Base-by-base conservation (phyloP, 2,113 vertebrate genomes). In the Neotoma lepida region DNA sequence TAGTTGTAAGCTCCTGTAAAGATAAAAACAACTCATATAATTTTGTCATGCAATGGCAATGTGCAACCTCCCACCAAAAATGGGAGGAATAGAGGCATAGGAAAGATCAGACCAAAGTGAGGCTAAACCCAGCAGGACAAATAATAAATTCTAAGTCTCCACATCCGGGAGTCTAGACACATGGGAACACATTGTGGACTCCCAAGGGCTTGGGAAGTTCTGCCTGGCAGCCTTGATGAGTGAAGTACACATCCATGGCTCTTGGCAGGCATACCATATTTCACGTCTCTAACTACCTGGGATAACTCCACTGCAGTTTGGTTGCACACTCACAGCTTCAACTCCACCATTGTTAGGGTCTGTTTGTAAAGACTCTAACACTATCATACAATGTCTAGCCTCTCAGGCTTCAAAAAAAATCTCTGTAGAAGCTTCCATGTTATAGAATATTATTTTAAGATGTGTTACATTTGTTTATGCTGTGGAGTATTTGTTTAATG, bases 331-430 rank as follows among this genome's bases (percentile, higher is more conserved):
- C 39, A 63, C 6, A n/a, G 28, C 46, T 70, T 66, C 39, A 88
- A 18, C 4, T 18, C 9, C 35, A 18, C 9, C 9, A 15, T 13
- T 9, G 2, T n/a, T 4, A 2, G 51, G n/a, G 44, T n/a, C 56
- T 71, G 17, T 26, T 22, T 35, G 10, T 6, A 30, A 30, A 24
- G 33, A 39, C 24, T 22, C 73, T 56, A 56, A 51, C 33, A 41
- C 17, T 82, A 18, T 14, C 35, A 26, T 28, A 33, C 12, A 49
- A 13, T 41, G 8, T 18, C 33, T 54, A 28, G 10, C 26, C 41
- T 89, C 46, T 61, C 26, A 94, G 56, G 8, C 44, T 41, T 81
- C 35, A 10, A n/a, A 26, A 80, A 39, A 24, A 14, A 35, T 54
- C 66, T 51, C 41, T 26, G 4, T 26, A 35, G 86, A 93, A 74